Base-by-base conservation (phyloP, 2,113 vertebrate species). In the Lontra canadensis region DNA sequence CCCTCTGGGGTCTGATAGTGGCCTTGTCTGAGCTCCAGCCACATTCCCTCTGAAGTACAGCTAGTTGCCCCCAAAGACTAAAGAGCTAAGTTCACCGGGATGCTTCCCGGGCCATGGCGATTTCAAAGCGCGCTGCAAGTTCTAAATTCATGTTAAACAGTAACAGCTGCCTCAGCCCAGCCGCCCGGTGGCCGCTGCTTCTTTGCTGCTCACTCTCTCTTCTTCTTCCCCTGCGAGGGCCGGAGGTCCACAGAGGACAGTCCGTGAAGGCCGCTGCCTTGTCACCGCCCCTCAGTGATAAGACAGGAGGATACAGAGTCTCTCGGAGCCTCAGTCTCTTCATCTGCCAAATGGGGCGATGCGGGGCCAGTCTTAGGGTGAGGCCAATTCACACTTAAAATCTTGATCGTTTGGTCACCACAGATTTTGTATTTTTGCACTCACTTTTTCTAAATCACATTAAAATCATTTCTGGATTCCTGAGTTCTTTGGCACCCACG, bases 11-110 rank as follows among this genome's bases (percentile, higher is more conserved):
- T 78, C 96, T n/a, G 92, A 82, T 95, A 97, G 78, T 78, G 86
- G 71, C 34, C 95, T 88, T 90, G 92, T 83, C 96, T 97, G 82
- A 83, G 87, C 95, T 97, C 82, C 42, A 39, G 90, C 84, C 57
- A 73, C 67, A 71, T 97, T 96, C 90, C 82, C 95, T 98, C 96
- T 98, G 97, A 98, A 97, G 97, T 85, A 14, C 31, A 88, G 97
- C 97, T 97, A 97, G 95, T 92, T 69, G 96, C 78, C 97, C 93
- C 73, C 0, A 67, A 97, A 90, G 95, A 88, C 63, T 36, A 39
- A 87, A 65, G 86, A 84, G 93, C 96, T 79, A 29, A 88, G 88
- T 78, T 95, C 74, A 93, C 95, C 49, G 49, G 86, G 92, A 55
- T 0, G 69, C 92, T 97, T 98, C 96, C 97, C 93, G 94, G 95